Evolutionary conservation across 2,888 invertebrate genomes (phyloP).

Genomic region (Phengaris alcon): DNA sequence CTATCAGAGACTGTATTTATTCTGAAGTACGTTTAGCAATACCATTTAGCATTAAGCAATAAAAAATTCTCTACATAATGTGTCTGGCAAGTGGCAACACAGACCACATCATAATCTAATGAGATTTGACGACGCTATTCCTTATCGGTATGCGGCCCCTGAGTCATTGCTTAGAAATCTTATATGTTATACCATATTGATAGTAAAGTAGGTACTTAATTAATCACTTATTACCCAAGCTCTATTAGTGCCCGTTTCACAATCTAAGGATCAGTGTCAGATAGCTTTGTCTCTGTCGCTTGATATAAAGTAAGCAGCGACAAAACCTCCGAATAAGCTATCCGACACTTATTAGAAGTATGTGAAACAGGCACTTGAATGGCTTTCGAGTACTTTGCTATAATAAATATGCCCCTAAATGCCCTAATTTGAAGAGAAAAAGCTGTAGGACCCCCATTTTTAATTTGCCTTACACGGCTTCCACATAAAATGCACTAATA

Average conservation of each 20-base stretch:
- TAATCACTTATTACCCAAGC: neutral
- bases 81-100: neutral
- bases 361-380: neutral
- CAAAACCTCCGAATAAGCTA: no score
- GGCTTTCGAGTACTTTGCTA: neutral
- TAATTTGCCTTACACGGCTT: no score
- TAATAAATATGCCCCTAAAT: no score
- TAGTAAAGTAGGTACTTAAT: neutral
- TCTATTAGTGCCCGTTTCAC: neutral
- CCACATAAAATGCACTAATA: no score
- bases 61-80: neutral
- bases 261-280: no score
- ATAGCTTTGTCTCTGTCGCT: no score
- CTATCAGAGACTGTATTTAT: neutral
- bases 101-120: slow-evolving; percentile 16
- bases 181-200: slow-evolving; percentile 1
- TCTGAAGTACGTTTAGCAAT: neutral
- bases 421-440: no score
- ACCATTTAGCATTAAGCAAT: neutral
- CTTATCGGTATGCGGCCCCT: slow-evolving; percentile 5
- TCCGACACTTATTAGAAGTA: no score
- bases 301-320: no score
- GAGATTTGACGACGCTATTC: slow-evolving; percentile 3
- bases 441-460: no score
- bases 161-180: neutral